A percentile compares a stretch with the other conserved stretches of the same genome.
Evolutionary conservation across 2,113 vertebrate species (phyloP).

Genomic region (Bubo scandiacus): DNA sequence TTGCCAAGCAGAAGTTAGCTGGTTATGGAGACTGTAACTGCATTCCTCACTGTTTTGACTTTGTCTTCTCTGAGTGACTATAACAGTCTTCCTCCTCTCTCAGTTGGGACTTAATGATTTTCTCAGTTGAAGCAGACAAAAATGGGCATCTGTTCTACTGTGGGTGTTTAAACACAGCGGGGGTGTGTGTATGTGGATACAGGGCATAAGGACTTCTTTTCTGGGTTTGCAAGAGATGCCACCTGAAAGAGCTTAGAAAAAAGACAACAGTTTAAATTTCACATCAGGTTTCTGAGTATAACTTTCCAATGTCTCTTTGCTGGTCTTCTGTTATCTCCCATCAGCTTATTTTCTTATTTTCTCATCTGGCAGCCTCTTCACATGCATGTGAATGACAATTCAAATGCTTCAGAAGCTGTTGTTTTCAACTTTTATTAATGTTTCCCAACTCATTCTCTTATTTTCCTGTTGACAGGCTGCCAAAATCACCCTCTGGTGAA

Average conservation of each 20-base stretch:
- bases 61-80: background rate
- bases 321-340: background rate
- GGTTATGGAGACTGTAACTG: background rate
- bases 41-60: background rate
- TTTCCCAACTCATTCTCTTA: conserved; percentile 64
- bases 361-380: conserved; percentile 29
- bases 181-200: background rate
- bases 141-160: background rate
- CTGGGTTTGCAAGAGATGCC: background rate
- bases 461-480: conserved; percentile 70
- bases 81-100: background rate
- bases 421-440: conserved; percentile 73
- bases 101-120: background rate
- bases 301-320: background rate
- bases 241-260: background rate
- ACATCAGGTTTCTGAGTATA: background rate
- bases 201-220: background rate
- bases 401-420: conserved; percentile 54
- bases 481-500: conserved; percentile 68
- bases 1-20: background rate
- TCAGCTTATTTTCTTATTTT: conserved; percentile 22
- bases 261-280: background rate
- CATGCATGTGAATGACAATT: conserved; percentile 45
- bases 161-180: background rate
- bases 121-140: background rate